Percentiles rank a stretch among this genome's conserved stretches.
Evolutionary conservation across 2,113 vertebrate species (phyloP).

Genomic region (Cyrtonyx montezumae): DNA sequence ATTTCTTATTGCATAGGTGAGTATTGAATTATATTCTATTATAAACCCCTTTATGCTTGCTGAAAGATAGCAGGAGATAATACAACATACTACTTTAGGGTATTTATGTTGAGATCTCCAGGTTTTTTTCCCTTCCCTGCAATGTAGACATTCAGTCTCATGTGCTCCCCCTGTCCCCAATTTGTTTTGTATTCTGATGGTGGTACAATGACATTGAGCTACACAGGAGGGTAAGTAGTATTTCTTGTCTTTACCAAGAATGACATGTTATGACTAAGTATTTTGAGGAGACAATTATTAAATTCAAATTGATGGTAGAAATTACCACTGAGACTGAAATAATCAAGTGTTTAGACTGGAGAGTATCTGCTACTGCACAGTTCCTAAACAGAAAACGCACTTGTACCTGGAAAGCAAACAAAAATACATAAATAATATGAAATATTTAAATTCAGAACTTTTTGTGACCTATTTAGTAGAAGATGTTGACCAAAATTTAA

Average conservation of each 20-base stretch:
- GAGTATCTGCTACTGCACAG: neutral
- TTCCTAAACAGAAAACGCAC: neutral
- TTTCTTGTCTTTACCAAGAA: constrained; percentile 16
- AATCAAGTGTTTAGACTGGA: neutral
- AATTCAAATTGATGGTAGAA: neutral
- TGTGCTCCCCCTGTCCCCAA: neutral
- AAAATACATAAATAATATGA: neutral
- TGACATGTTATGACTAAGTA: neutral
- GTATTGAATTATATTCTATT: neutral
- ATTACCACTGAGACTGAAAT: neutral
- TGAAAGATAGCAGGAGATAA: neutral
- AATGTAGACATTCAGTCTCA: neutral
- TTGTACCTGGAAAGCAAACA: neutral
- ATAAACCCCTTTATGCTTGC: neutral
- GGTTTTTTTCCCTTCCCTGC: neutral
- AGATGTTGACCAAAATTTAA: neutral
- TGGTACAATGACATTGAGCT: constrained; percentile 36
- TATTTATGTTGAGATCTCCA: constrained; percentile 1
- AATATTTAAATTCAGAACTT: neutral
- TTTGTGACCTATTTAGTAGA: too few species aligned
- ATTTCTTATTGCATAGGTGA: constrained; percentile 11
- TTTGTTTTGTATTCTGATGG: constrained; percentile 49
- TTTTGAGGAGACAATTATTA: neutral
- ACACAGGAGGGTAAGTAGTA: constrained; percentile 40
- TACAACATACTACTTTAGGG: neutral